Percentiles rank a stretch among this genome's conserved stretches.
These are phyloP conservation scores for Epirrhoe alternata DNA, from an alignment of 2,888 invertebrate genomes.

Conservation along the genomic window DNA sequence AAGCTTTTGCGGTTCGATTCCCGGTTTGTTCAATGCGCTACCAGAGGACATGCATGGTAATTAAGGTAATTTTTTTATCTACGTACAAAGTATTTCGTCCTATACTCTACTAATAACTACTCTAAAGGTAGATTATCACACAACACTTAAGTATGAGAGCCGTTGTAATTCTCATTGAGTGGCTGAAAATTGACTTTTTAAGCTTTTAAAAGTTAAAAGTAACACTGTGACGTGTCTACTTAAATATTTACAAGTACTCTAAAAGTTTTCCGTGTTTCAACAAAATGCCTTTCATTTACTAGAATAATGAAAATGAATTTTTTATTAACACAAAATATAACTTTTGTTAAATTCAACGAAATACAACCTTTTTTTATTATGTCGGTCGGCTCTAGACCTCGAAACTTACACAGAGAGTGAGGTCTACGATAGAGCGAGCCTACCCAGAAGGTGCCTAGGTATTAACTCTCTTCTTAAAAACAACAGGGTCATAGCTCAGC, in stretches of 20 bases:
- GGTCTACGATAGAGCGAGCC: too few relatives aligned
- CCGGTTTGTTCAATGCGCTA: too few relatives aligned
- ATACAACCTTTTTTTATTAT: too few relatives aligned
- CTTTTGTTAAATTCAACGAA: too few relatives aligned
- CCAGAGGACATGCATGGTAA: too few relatives aligned
- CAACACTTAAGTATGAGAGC: slow-evolving; percentile 62
- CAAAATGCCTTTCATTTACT: slow-evolving; percentile 15
- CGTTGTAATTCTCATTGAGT: slow-evolving; percentile 66
- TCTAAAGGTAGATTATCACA: slow-evolving; percentile 55
- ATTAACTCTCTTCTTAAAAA: too few relatives aligned
- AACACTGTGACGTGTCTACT: slow-evolving; percentile 30
- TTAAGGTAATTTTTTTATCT: not conserved
- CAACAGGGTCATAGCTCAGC: too few relatives aligned
- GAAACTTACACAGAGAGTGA: too few relatives aligned
- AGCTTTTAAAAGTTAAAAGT: slow-evolving; percentile 46
- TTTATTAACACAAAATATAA: not conserved
- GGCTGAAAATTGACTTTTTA: slow-evolving; percentile 55
- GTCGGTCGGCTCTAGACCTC: too few relatives aligned
- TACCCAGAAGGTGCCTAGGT: too few relatives aligned
- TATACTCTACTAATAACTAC: slow-evolving; percentile 1
- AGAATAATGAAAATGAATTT: not conserved
- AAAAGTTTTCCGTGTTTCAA: slow-evolving; percentile 7
- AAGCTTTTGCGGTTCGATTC: too few relatives aligned
- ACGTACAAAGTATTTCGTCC: not conserved
- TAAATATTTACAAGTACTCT: slow-evolving; percentile 17